Evolutionary conservation across 2,113 vertebrate species (phyloP).

Genomic region (Sus scrofa): T2T-Sscrofa CM000829.6:56908501-56909000

Average conservation of each 20-base stretch:
- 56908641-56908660: not conserved
- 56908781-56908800: not conserved
- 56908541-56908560: not conserved
- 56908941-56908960: too few relatives aligned
- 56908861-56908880: not conserved
- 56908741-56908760: not conserved
- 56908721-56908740: not conserved
- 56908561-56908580: not conserved
- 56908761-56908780: not conserved
- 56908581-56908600: not conserved
- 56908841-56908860: not conserved
- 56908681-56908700: not conserved
- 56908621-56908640: not conserved
- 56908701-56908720: not conserved
- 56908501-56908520: too few relatives aligned
- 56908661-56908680: not conserved
- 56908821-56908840: not conserved
- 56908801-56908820: not conserved
- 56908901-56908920: not conserved
- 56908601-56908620: not conserved
- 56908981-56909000: not conserved
- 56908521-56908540: too few relatives aligned
- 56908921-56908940: not conserved
- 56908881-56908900: not conserved
- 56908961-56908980: not conserved